Base-by-base conservation (phyloP, 2,113 vertebrate species). In the Bos javanicus region DNA sequence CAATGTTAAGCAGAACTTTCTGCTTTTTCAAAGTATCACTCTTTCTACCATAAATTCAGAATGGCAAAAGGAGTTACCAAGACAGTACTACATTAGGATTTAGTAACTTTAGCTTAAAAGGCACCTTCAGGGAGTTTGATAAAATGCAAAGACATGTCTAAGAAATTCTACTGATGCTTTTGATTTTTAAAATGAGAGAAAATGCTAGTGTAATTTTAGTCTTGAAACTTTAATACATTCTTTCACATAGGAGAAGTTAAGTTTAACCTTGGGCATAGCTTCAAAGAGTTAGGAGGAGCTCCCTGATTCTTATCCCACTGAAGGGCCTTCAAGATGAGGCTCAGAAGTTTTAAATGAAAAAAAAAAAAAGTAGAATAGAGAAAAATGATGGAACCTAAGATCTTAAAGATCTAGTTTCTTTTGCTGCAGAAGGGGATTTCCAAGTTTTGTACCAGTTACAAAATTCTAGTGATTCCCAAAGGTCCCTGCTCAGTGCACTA, bases 401-500 rank as follows among this genome's bases (percentile, higher is more conserved):
- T 64, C 46, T 15, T 96, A 96, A 74, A 94, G 88, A 87, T 57
- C 52, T 39, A 92, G 25, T 6, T 93, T n/a, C 46, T 94, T 96
- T 89, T 90, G 26, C 17, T 91, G 93, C 60, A 76, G 21, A 86
- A 91, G 59, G 59, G n/a, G n/a, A 90, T 97, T 91, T 94, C 54
- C 39, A 67, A 78, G 56, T 94, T 95, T 39, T 39, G 0, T 81
- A 36, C 26, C 25, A 87, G 48, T 30, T 93, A 95, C 52, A 96
- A 91, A 95, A 89, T 96, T 94, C 54, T 92, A 59, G 33, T 88
- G 60, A 95, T 89, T 91, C 62, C 50, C 54, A 85, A 87, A 96
- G 50, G 80, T 71, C 50, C 33, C 62, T 60, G 28, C 43, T 90
- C 52, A 91, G n/a, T 50, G 26, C 46, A 85, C 43, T 91, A 30